phyloP scores from a whole-genome alignment of 2,113 vertebrate genomes.

The Ophthalmotilapia sp. region DNA sequence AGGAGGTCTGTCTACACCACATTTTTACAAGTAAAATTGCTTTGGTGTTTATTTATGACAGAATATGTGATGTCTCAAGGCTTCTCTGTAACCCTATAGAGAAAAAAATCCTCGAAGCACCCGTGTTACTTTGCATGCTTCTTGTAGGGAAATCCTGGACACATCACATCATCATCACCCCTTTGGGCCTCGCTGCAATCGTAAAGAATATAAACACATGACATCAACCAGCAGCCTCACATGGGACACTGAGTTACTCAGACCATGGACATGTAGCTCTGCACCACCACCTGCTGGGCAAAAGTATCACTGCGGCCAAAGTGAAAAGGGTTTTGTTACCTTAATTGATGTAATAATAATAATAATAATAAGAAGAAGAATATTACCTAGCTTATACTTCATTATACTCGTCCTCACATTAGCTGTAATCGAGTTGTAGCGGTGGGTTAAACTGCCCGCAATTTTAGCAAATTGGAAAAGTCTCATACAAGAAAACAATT shows the following conservation, averaged over 20 bases:
- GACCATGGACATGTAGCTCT: neutral
- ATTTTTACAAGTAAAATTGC: neutral
- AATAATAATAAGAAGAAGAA: neutral
- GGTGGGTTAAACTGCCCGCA: neutral
- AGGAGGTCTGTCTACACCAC: neutral
- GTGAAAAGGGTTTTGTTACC: neutral
- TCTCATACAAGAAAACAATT: neutral
- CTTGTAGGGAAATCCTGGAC: neutral
- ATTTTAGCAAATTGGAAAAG: neutral
- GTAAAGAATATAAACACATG: neutral
- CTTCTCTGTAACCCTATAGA: neutral
- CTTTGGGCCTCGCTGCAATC: neutral
- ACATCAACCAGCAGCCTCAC: neutral
- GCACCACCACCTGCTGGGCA: slow-evolving; percentile 1
- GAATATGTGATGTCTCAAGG: neutral
- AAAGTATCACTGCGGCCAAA: neutral
- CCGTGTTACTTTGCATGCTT: neutral
- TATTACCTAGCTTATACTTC: neutral
- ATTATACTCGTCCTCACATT: neutral
- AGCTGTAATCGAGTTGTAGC: neutral
- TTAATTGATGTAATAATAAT: neutral
- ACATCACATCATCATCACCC: neutral
- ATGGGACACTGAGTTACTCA: neutral
- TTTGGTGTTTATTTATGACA: neutral
- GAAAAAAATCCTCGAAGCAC: neutral